Evolutionary conservation across 2,113 vertebrate genomes (phyloP).

Genomic region (Diadophis punctatus): DNA sequence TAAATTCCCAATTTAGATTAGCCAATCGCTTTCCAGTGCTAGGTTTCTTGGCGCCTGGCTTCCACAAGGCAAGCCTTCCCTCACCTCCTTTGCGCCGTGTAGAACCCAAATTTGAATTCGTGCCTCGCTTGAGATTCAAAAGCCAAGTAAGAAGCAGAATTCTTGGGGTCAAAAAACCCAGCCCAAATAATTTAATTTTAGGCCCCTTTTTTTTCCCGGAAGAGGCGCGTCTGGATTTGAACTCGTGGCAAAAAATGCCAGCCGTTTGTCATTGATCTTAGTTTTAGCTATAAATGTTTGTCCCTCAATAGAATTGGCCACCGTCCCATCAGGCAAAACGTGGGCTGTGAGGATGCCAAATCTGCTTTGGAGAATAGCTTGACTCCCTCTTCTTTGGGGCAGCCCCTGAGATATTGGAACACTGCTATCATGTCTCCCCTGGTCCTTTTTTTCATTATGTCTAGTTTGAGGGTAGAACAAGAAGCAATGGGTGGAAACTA

Average conservation of each 20-base stretch:
- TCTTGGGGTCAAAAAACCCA: not conserved
- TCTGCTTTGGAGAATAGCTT: too few species aligned
- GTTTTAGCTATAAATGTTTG: not conserved
- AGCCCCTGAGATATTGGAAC: too few species aligned
- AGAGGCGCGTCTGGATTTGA: not conserved
- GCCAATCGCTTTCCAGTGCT: not conserved
- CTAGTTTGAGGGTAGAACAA: too few species aligned
- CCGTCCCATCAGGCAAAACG: not conserved
- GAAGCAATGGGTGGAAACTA: too few species aligned
- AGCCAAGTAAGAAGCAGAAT: not conserved
- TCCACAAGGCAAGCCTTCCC: not conserved
- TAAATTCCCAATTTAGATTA: not conserved
- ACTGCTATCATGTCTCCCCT: too few species aligned
- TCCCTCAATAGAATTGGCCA: not conserved
- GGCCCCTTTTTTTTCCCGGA: fast-evolving
- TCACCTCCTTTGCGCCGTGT: fast-evolving
- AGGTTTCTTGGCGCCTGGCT: not conserved
- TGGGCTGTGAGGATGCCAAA: not conserved
- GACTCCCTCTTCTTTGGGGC: too few species aligned
- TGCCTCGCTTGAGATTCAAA: not conserved
- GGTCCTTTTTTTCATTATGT: too few species aligned
- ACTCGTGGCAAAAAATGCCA: not conserved
- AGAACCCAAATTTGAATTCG: not conserved
- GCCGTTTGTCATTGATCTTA: not conserved
- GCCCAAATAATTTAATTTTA: not conserved